Evolutionary conservation across 2,888 invertebrate genomes (phyloP).

Genomic region (Seira musarum): DNA sequence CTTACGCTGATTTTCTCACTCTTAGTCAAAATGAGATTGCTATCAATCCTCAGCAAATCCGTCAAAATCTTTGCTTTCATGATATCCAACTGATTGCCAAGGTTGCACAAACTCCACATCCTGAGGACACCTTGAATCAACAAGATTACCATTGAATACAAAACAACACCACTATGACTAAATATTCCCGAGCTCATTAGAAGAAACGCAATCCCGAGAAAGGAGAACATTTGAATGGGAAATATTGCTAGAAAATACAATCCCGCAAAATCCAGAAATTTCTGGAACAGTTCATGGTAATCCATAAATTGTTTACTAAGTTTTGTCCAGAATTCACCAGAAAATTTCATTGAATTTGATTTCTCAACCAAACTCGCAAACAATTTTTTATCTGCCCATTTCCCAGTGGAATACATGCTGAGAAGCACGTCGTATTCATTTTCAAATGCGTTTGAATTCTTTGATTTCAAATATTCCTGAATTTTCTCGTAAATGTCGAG

Average conservation of each 20-base stretch:
- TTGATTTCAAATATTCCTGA: background rate
- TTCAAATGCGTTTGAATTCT: background rate
- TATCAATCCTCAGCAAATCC: conserved; percentile 11
- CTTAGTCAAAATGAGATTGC: conserved; percentile 17
- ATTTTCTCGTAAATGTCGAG: conserved; percentile 6
- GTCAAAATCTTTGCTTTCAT: conserved; percentile 25
- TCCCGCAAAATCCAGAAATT: conserved; percentile 38
- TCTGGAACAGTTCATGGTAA: conserved; percentile 30
- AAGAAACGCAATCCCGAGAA: conserved; percentile 33
- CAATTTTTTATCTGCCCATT: conserved; percentile 28
- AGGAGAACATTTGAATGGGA: conserved; percentile 39
- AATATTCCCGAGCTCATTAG: background rate
- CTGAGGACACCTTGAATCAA: background rate
- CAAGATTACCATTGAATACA: background rate
- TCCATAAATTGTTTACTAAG: conserved; percentile 37
- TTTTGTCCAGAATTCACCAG: conserved; percentile 33
- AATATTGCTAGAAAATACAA: conserved; percentile 38
- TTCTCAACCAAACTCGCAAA: background rate
- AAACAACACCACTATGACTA: background rate
- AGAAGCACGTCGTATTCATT: conserved; percentile 10
- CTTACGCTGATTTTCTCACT: conserved; percentile 42
- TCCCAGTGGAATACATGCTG: background rate
- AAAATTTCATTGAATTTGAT: background rate
- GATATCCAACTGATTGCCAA: conserved; percentile 23
- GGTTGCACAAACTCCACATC: conserved; percentile 26